phyloP scores from a whole-genome alignment of 2,113 vertebrate species.

The Ascaphus truei region DNA sequence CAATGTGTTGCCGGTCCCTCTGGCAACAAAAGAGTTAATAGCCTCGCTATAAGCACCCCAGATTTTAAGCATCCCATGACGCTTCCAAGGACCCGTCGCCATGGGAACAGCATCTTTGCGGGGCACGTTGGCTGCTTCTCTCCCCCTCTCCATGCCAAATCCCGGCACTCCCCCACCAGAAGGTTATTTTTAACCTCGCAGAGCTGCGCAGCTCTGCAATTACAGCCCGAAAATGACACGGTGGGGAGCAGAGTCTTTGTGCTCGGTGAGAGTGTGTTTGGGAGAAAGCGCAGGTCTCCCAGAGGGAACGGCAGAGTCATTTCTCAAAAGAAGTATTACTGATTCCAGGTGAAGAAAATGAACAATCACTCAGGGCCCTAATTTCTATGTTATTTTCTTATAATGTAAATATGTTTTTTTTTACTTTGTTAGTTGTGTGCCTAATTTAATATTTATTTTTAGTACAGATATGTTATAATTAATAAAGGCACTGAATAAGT shows the following conservation, averaged over 20 bases:
- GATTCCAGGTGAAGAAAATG: background rate
- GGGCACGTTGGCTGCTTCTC: background rate
- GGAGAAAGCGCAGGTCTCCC: background rate
- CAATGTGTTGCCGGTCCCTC: no score
- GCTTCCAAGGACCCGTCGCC: constrained; percentile 11
- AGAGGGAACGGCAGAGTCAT: background rate
- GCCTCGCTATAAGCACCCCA: background rate
- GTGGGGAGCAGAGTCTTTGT: constrained; percentile 15
- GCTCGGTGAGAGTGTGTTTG: constrained; percentile 13
- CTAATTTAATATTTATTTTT: no score
- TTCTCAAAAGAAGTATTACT: background rate
- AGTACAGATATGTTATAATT: no score
- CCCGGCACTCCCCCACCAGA: constrained; percentile 4
- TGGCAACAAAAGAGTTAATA: background rate
- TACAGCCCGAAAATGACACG: constrained; percentile 14
- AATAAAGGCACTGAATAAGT: no score
- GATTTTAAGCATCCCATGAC: background rate
- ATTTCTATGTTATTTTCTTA: no score
- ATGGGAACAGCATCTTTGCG: constrained; percentile 9
- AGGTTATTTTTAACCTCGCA: constrained; percentile 20
- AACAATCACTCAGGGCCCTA: background rate
- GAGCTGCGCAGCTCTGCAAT: constrained; percentile 6
- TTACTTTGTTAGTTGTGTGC: no score
- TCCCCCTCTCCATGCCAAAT: background rate
- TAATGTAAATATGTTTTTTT: no score